Conservation (phyloP, 2,797 vertebrate genomes). For the Aulostomus chinensis region DNA sequence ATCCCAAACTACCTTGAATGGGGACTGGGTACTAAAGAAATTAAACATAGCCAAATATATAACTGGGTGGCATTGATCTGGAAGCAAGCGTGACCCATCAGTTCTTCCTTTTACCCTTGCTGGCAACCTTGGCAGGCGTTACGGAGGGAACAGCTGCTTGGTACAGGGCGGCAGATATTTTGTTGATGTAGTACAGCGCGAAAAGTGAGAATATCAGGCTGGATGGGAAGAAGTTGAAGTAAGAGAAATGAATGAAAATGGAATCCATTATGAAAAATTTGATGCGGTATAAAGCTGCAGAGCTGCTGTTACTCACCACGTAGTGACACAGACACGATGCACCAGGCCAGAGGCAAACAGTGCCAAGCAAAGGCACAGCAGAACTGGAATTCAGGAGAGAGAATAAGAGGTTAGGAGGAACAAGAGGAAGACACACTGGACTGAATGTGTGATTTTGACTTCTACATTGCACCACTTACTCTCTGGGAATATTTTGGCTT, state of each 20-base stretch:
- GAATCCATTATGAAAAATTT: no score
- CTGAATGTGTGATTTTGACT: no score
- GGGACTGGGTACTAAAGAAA: no score
- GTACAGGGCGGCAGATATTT: slow-evolving; percentile 93
- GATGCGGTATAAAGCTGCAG: no score
- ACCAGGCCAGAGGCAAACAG: slow-evolving; percentile 94
- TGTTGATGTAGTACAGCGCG: slow-evolving; percentile 95
- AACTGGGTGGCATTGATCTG: not conserved
- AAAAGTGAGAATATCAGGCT: slow-evolving; percentile 86
- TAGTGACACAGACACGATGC: slow-evolving; percentile 87
- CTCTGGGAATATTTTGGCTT: slow-evolving; percentile 97
- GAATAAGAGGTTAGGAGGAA: slow-evolving; percentile 2
- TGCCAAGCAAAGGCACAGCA: slow-evolving; percentile 86
- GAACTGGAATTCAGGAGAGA: slow-evolving; percentile 64
- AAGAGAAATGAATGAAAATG: not conserved
- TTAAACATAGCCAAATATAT: slow-evolving; percentile 24
- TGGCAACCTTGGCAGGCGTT: slow-evolving; percentile 81
- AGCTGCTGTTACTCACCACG: slow-evolving; percentile 79
- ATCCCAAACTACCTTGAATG: no score
- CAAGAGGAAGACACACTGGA: no score
- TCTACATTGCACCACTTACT: slow-evolving; percentile 75
- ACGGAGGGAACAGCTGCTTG: slow-evolving; percentile 79
- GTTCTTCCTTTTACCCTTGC: slow-evolving; percentile 94
- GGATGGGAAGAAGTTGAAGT: slow-evolving; percentile 1
- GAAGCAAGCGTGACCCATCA: slow-evolving; percentile 62